A percentile compares a stretch with the other conserved stretches of the same genome.
These are phyloP conservation scores for Sus scrofa DNA, from an alignment of 2,113 vertebrate species.

Conservation along the genomic window DNA sequence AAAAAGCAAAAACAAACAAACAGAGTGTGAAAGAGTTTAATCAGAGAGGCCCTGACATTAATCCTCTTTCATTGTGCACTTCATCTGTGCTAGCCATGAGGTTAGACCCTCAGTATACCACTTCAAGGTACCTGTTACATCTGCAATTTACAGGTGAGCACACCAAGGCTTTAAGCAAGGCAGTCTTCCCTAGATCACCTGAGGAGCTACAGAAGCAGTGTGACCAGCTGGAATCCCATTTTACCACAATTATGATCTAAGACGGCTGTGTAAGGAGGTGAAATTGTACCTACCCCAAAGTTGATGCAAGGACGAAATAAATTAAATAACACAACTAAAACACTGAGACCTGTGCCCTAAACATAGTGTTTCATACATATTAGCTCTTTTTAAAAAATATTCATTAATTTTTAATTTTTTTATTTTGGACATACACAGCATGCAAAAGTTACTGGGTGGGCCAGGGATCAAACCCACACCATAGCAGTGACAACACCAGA, in stretches of 20 bases:
- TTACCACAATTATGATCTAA: background rate
- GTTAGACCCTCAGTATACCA: background rate
- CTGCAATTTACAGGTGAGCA: background rate
- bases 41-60: background rate
- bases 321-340: conserved; percentile 9
- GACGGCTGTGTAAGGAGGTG: background rate
- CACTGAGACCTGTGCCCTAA: background rate
- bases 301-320: conserved; percentile 3
- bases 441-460: no score
- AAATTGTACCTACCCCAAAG: background rate
- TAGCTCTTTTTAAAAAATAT: background rate
- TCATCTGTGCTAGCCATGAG: background rate
- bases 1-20: no score
- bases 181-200: background rate
- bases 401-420: no score
- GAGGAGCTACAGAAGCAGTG: background rate
- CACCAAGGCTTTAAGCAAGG: background rate
- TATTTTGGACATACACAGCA: no score
- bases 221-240: background rate
- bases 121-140: background rate
- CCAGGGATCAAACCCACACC: no score
- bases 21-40: background rate
- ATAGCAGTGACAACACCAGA: no score
- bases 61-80: background rate
- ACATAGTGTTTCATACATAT: background rate